Evolutionary conservation across 2,113 vertebrate genomes (phyloP).

Genomic region (Hippocampus guttulatus): DNA sequence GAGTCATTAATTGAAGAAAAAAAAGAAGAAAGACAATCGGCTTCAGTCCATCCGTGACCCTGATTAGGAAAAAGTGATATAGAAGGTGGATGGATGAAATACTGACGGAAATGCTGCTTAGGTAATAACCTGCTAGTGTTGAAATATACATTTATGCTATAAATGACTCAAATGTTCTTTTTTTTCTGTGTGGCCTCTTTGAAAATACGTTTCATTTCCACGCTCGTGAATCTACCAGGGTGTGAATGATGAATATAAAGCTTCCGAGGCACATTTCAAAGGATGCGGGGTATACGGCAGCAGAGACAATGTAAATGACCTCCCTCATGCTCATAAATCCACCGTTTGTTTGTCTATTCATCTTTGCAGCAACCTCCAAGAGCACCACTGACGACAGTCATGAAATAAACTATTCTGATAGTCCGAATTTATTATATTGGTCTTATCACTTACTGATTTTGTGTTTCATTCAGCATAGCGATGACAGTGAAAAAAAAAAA

Average conservation of each 20-base stretch:
- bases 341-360: not conserved
- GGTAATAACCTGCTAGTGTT: not conserved
- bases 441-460: not conserved
- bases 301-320: not conserved
- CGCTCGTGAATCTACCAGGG: constrained; percentile 2
- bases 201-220: not conserved
- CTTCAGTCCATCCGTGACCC: too few relatives aligned
- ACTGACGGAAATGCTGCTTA: not conserved
- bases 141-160: not conserved
- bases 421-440: not conserved
- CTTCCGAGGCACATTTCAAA: not conserved
- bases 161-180: not conserved
- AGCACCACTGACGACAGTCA: not conserved
- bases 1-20: too few relatives aligned
- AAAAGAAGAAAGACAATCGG: too few relatives aligned
- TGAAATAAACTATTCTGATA: not conserved
- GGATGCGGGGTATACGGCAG: not conserved
- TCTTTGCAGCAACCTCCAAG: not conserved
- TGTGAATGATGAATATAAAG: constrained; percentile 10
- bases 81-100: not conserved
- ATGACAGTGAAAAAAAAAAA: not conserved
- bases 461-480: not conserved
- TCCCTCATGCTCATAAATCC: not conserved
- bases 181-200: not conserved
- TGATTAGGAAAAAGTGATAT: too few relatives aligned